Evolutionary conservation across 2,888 invertebrate genomes (phyloP), one percentile per base, ranked within the genome.

Genomic region (Eumerus sabulonum): DNA sequence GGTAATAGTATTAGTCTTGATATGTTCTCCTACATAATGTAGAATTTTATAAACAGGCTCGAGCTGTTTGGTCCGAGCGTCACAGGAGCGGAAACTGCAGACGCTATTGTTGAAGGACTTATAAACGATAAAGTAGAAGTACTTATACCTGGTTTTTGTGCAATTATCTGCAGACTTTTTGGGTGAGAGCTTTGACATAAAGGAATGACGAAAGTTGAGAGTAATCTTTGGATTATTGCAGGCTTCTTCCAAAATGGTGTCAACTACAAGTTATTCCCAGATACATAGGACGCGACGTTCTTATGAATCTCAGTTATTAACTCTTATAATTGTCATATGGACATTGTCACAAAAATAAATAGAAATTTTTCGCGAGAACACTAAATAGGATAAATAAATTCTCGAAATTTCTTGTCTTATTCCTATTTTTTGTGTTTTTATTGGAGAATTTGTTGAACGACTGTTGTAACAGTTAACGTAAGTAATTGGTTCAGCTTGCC

Each of bases 51-150:
- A 27, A 2, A 27, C 7, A 27, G 2, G 27, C 7, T 4, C 7
- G 27, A 4, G 3, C 7, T 27, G 27, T 7, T 27, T 27, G 27
- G 9, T 66, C 85, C 85, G 0, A 9, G 81, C 44, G 47, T 86
- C 11, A 72, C 59, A 1, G 85, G 84, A 0, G 76, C 76, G 16
- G 63, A 68, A 9, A 84, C 83, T 0, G 85, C 86, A 0, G 38
- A 63, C 9, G 74, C 82, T 1, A 77, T 82, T 5, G 83, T 86
- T 4, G 35, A 76, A 0, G 86, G 84, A 83, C n/a, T 85, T 2
- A 36, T 48, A 3, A 82, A 84, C 44, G 83, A 85, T 27, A n/a
- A n/a, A n/a, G 67, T 54, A 1, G 85, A 86, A 76, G 81, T 87
- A 1, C 0, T 79, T 0, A n/a, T 87, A 11, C 87, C 86, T 9